Evolutionary conservation across 1,140 invertebrate genomes (phyloP).

Genomic region (Tetramorium alpestre): DNA sequence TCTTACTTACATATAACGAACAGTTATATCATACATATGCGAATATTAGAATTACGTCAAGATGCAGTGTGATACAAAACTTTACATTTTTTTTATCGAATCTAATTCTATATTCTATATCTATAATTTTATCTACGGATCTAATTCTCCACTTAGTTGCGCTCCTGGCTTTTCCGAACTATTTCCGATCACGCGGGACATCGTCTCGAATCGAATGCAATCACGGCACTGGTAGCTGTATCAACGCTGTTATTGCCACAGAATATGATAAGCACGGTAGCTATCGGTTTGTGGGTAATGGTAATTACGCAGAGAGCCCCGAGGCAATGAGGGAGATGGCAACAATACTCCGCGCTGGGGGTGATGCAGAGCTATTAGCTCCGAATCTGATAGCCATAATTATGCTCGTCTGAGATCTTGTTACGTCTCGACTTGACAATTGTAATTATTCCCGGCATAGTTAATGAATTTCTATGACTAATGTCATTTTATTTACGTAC

Average conservation of each 20-base stretch:
- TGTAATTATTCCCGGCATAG: constrained; percentile 64
- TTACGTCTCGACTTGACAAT: constrained; percentile 56
- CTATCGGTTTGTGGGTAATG: constrained; percentile 79
- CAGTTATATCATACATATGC: neutral
- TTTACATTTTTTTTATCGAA: neutral
- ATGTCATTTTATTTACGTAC: constrained; percentile 24
- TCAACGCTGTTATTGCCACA: constrained; percentile 75
- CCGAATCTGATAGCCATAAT: constrained; percentile 77
- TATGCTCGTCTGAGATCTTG: constrained; percentile 66
- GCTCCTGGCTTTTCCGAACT: constrained; percentile 9
- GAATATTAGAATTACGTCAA: neutral
- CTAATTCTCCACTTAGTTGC: neutral
- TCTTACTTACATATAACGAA: no score
- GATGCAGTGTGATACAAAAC: neutral
- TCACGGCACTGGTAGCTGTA: constrained; percentile 68
- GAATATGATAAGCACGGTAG: constrained; percentile 79
- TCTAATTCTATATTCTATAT: no score
- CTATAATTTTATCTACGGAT: no score
- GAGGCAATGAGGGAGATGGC: constrained; percentile 73
- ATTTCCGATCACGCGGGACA: constrained; percentile 55
- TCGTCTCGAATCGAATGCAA: constrained; percentile 73
- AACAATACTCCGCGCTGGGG: constrained; percentile 72
- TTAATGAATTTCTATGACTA: constrained; percentile 57
- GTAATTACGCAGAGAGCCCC: constrained; percentile 78
- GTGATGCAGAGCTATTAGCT: constrained; percentile 76